These are phyloP conservation scores for Dryomyza anilis DNA, from an alignment of 2,888 invertebrate genomes.

Conservation along the genomic window DNA sequence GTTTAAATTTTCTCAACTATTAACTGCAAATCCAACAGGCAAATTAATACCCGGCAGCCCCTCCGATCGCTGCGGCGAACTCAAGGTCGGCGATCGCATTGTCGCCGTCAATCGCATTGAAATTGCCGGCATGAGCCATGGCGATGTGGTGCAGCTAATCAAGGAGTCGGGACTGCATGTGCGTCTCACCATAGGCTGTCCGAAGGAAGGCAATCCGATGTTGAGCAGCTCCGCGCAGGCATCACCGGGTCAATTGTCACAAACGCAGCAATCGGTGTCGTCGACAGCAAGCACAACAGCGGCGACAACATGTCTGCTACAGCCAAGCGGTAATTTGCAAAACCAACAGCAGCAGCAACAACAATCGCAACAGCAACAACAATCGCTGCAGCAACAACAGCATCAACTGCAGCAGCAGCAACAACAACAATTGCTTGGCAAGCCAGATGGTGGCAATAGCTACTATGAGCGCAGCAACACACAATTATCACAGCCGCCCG, in stretches of 20 bases:
- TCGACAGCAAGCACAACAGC: conserved; percentile 16
- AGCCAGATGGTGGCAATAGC: too few relatives aligned
- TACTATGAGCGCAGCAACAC: conserved; percentile 44
- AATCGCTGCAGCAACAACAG: too few relatives aligned
- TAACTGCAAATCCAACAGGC: conserved; percentile 65
- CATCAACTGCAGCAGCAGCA: too few relatives aligned
- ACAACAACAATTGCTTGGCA: too few relatives aligned
- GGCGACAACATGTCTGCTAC: conserved; percentile 31
- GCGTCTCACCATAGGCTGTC: conserved; percentile 74
- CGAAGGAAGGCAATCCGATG: conserved; percentile 50
- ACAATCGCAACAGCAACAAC: conserved; percentile 31
- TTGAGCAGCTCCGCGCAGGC: conserved; percentile 44
- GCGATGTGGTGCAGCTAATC: conserved; percentile 95
- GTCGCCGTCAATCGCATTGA: conserved; percentile 92
- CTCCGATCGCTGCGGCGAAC: conserved; percentile 87
- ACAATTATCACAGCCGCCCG: too few relatives aligned
- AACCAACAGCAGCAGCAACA: conserved; percentile 33
- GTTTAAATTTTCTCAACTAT: too few relatives aligned
- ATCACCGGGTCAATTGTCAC: conserved; percentile 40
- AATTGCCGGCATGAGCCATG: conserved; percentile 90
- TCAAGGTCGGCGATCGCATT: conserved; percentile 94
- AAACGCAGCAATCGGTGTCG: conserved; percentile 29
- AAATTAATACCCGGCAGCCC: conserved; percentile 95
- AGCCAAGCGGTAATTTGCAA: conserved; percentile 4
- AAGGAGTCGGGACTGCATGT: conserved; percentile 94